These are phyloP conservation scores for Capitulum mitella DNA, from an alignment of 2,888 invertebrate species.

Conservation along the genomic window DNA sequence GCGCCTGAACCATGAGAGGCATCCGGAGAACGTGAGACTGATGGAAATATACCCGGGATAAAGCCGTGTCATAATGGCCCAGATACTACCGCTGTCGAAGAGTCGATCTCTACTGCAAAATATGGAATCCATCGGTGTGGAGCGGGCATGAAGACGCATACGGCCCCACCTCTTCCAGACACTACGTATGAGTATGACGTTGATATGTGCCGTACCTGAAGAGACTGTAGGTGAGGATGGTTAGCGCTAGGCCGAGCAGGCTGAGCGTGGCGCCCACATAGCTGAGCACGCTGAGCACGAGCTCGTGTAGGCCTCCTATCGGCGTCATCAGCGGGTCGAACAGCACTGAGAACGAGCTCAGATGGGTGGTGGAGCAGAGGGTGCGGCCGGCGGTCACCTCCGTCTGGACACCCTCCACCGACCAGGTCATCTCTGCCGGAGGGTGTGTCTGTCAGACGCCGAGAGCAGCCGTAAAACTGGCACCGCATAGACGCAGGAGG, in stretches of 20 bases:
- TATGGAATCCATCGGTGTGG: no score
- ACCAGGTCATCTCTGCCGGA: slow-evolving; percentile 39
- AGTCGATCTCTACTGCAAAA: no score
- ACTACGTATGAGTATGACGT: no score
- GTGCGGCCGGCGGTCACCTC: slow-evolving; percentile 37
- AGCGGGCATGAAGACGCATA: no score
- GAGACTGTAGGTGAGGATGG: slow-evolving; percentile 47
- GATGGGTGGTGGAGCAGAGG: slow-evolving; percentile 42
- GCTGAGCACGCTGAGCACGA: slow-evolving; percentile 45
- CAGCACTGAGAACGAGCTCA: slow-evolving; percentile 45
- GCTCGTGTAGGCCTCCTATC: slow-evolving; percentile 40
- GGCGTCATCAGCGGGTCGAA: slow-evolving; percentile 41
- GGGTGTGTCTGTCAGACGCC: neutral
- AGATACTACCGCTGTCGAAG: no score
- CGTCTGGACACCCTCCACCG: slow-evolving; percentile 39
- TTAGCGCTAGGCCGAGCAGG: slow-evolving; percentile 46
- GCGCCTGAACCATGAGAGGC: no score
- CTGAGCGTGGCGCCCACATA: slow-evolving; percentile 47
- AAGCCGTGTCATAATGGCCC: no score
- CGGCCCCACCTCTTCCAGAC: no score
- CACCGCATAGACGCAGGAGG: no score
- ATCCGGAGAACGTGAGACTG: no score
- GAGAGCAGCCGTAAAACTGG: no score
- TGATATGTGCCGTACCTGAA: slow-evolving; percentile 45
- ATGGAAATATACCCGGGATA: no score